Percentiles rank a stretch among this genome's conserved stretches.
phyloP scores from a whole-genome alignment of 2,113 vertebrate species.

The Prinia subflava region DNA sequence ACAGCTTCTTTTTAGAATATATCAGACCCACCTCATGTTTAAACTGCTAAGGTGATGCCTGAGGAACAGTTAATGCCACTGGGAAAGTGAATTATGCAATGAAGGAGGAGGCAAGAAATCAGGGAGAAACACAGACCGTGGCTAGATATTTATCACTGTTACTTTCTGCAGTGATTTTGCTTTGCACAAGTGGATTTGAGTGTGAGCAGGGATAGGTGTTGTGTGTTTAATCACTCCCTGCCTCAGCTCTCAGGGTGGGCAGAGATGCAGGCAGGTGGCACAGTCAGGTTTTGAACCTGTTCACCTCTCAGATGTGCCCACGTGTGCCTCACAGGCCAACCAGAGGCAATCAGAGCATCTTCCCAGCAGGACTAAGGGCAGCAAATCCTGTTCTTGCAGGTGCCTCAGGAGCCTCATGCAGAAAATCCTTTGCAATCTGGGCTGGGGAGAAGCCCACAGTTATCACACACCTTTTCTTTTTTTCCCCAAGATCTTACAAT shows the following conservation, averaged over 20 bases:
- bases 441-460: background rate
- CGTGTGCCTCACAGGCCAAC: background rate
- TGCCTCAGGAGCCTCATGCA: background rate
- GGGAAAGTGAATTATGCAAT: background rate
- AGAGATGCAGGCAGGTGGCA: background rate
- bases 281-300: background rate
- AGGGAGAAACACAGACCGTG: background rate
- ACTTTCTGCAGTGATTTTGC: background rate
- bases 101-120: background rate
- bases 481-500: background rate
- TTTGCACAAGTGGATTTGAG: background rate
- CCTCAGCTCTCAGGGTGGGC: background rate
- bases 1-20: background rate
- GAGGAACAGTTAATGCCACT: background rate
- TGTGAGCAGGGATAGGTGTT: accelerated
- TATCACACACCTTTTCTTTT: background rate
- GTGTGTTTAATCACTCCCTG: background rate
- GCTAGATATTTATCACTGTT: background rate
- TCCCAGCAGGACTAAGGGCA: background rate
- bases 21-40: background rate
- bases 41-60: background rate
- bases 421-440: background rate
- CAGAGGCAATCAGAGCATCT: background rate
- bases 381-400: background rate
- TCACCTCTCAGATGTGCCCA: background rate